Evolutionary conservation across 1,140 invertebrate genomes (phyloP).

Genomic region (Drosophila saltans): DNA sequence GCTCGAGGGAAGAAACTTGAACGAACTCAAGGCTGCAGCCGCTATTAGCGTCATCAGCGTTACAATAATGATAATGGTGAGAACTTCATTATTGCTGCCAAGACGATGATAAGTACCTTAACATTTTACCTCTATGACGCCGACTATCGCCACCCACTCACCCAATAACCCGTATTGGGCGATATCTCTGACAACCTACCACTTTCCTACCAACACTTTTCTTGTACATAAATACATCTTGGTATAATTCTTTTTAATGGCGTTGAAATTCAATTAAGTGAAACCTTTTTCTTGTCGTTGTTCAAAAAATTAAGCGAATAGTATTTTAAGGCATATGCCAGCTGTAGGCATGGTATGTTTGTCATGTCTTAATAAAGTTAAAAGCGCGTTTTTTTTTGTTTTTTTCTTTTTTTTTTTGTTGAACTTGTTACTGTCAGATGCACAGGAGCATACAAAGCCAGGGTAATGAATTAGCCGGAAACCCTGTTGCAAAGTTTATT

Average conservation of each 20-base stretch:
- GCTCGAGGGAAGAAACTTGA: conserved; percentile 4
- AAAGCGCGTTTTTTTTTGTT: conserved; percentile 50
- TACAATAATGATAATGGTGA: conserved; percentile 41
- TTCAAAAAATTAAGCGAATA: conserved; percentile 61
- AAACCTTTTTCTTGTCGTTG: conserved; percentile 65
- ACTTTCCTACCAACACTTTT: not conserved
- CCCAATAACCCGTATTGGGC: not conserved
- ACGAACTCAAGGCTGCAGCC: conserved; percentile 35
- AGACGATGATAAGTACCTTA: conserved; percentile 50
- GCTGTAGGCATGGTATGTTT: conserved; percentile 43
- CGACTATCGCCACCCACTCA: not conserved
- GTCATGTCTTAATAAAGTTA: conserved; percentile 78
- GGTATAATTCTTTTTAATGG: conserved; percentile 73
- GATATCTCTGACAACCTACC: not conserved
- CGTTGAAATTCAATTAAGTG: conserved; percentile 73
- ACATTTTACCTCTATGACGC: not conserved
- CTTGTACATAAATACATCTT: conserved; percentile 31
- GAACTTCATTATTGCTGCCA: conserved; percentile 51
- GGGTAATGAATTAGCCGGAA: not conserved
- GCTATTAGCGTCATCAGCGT: conserved; percentile 66
- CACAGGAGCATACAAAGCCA: conserved; percentile 35
- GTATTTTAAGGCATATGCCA: conserved; percentile 35
- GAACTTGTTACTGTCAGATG: conserved; percentile 71
- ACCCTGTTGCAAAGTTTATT: conserved; percentile 49
- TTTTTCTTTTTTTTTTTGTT: conserved; percentile 47